Percentiles rank a stretch among this genome's conserved stretches.
Evolutionary conservation across 2,113 vertebrate species (phyloP).

Genomic region (Anser brachyrhynchus): DNA sequence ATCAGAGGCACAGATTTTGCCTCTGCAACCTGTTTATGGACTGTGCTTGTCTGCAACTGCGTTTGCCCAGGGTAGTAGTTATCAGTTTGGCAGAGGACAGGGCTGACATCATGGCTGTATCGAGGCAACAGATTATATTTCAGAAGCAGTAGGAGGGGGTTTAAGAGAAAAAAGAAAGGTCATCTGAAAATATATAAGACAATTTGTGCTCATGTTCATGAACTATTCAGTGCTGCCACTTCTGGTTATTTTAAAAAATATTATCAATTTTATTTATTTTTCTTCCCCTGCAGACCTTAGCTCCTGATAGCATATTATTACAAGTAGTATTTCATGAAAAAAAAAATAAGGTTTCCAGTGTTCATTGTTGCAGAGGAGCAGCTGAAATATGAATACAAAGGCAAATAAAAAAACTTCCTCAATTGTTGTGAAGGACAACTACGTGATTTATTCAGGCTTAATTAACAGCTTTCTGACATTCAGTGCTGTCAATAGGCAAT

Average conservation of each 20-base stretch:
- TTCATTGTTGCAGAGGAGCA: neutral
- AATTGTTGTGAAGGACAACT: neutral
- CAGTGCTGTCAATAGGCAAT: neutral
- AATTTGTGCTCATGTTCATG: neutral
- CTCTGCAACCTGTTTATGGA: neutral
- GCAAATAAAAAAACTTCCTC: neutral
- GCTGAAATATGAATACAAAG: neutral
- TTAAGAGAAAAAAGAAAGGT: neutral
- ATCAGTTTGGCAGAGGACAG: neutral
- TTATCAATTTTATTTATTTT: neutral
- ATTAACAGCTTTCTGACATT: neutral
- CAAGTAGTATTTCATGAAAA: neutral
- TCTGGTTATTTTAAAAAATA: neutral
- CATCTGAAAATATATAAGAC: neutral
- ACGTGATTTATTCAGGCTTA: neutral
- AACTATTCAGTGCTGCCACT: neutral
- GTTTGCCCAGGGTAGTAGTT: neutral
- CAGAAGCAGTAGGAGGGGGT: slow-evolving; percentile 7
- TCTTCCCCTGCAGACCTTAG: neutral
- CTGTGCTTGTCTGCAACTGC: neutral
- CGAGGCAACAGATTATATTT: neutral
- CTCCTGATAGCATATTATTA: neutral
- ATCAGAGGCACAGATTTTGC: neutral
- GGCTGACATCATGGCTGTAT: neutral
- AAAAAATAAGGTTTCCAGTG: neutral